Percentiles rank a stretch among this genome's conserved stretches.
Evolutionary conservation across 2,797 vertebrate genomes (phyloP).

Genomic region (Anabas testudineus): DNA sequence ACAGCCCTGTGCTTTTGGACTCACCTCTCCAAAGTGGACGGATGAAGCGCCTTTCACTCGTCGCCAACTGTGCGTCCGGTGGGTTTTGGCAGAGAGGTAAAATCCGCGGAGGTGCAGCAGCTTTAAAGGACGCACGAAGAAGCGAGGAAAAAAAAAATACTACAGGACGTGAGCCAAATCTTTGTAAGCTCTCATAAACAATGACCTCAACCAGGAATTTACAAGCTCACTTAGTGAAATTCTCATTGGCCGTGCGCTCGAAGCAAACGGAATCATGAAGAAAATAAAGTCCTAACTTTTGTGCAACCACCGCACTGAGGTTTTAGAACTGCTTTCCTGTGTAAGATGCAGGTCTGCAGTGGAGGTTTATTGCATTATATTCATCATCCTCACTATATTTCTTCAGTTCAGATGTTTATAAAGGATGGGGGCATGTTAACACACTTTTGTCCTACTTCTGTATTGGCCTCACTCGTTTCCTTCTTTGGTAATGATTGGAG

Average conservation of each 20-base stretch:
- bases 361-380: not conserved
- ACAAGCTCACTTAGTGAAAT: conserved; percentile 51
- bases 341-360: not conserved
- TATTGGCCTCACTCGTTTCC: conserved; percentile 57
- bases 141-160: conserved; percentile 14
- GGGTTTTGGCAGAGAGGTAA: conserved; percentile 54
- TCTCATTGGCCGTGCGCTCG: conserved; percentile 38
- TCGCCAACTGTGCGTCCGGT: conserved; percentile 48
- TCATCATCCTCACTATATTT: not conserved
- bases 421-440: not conserved
- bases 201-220: conserved; percentile 86
- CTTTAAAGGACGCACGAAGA: conserved; percentile 74
- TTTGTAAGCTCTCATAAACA: conserved; percentile 77
- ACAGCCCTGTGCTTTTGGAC: conserved; percentile 33
- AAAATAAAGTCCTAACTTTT: conserved; percentile 28
- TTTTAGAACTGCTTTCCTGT: conserved; percentile 1
- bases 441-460: conserved; percentile 29
- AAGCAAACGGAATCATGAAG: conserved; percentile 15
- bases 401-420: not conserved
- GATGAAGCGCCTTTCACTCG: conserved; percentile 47
- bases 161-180: conserved; percentile 74
- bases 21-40: conserved; percentile 68
- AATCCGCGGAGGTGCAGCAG: conserved; percentile 48
- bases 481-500: conserved; percentile 78
- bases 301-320: conserved; percentile 1